Evolutionary conservation across 2,113 vertebrate species (phyloP), one percentile per base, ranked within the genome.

Genomic region (Hydrolagus affinis): DNA sequence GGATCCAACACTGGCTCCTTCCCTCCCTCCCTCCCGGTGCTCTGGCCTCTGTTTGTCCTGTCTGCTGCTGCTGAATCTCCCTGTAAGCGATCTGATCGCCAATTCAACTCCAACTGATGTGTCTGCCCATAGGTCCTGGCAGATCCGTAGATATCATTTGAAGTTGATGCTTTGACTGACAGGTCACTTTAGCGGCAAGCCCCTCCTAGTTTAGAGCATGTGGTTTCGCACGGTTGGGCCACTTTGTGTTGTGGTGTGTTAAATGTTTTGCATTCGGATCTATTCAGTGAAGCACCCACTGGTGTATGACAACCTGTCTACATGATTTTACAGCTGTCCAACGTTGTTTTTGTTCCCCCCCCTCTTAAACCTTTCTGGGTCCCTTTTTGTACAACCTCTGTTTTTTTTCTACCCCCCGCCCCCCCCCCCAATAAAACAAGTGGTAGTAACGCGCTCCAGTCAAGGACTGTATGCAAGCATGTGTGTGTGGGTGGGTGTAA

Each of bases 151-250:
- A 96, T 96, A 95, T 96, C 95, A 97, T 97, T 97, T 96, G 96
- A 96, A 98, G 96, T 97, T 97, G 96, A 97, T 95, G 95, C 95
- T 95, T 96, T 98, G 96, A 98, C 97, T 98, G 96, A 96, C 96
- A 96, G 94, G 89, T 94, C 94, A 93, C 95, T 94, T 91, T 92
- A 95, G 94, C 95, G 86, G 89, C 93, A 95, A 91, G 96, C 96
- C 87, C 96, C 96, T 95, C 96, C 96, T 94, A 91, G 90, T 92
- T 74, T 88, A 90, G 92, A 93, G 92, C 92, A 93, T 93, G 94
- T 94, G 94, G 91, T 90, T 91, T 89, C 90, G 91, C 92, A 93
- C 94, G 94, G 94, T 91, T 93, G 91, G 87, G 87, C 89, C 90
- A 88, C 91, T 87, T 89, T 94, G 89, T 92, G 93, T 92, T 94